Evolutionary conservation across 2,888 invertebrate species (phyloP).

Genomic region (Calameuta idolon): DNA sequence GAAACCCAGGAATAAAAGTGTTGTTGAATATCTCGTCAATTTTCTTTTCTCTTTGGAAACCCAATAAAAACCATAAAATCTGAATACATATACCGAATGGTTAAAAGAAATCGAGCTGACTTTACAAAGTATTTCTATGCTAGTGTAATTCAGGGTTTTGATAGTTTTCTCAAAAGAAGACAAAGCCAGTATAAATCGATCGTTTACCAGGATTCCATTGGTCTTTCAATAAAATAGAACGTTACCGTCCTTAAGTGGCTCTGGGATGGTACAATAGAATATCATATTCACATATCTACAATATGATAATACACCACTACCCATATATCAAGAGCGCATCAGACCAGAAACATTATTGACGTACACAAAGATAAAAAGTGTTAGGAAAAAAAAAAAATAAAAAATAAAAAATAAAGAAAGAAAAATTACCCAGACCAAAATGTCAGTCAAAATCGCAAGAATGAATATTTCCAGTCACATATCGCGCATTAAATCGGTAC

Average conservation of each 20-base stretch:
- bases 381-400: background rate
- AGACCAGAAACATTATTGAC: background rate
- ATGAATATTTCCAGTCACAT: background rate
- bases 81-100: background rate
- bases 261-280: background rate
- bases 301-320: background rate
- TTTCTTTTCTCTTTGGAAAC: background rate
- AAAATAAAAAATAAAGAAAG: background rate
- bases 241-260: background rate
- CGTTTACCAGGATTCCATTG: background rate
- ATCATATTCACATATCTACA: background rate
- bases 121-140: background rate
- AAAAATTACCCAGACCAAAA: background rate
- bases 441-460: background rate
- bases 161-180: background rate
- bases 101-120: background rate
- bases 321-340: background rate
- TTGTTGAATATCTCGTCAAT: background rate
- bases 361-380: background rate
- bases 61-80: background rate
- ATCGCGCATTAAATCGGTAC: background rate
- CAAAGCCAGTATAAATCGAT: background rate
- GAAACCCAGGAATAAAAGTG: background rate
- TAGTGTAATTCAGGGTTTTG: background rate
- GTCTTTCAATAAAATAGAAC: background rate